Conservation (phyloP, 2,113 vertebrate genomes). For the Entelurus aequoreus region DNA sequence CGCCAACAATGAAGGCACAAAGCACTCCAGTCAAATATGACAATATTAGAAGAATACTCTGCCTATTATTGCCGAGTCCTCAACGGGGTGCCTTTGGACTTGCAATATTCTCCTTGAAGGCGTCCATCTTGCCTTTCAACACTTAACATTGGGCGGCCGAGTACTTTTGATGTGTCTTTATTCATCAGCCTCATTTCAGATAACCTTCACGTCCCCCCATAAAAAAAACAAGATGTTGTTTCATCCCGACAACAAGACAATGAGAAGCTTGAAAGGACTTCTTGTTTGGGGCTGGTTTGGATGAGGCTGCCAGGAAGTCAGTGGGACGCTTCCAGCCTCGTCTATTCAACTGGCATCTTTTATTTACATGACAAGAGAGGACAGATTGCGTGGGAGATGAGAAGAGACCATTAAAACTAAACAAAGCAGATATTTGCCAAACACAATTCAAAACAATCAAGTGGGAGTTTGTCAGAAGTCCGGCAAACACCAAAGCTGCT, state of each 20-base stretch:
- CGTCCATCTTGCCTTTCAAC: not conserved
- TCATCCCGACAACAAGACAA: constrained; percentile 36
- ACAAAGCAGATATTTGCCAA: constrained; percentile 60
- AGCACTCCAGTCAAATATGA: too few relatives aligned
- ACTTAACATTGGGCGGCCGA: not conserved
- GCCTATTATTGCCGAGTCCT: too few relatives aligned
- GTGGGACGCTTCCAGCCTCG: constrained; percentile 66
- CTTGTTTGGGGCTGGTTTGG: constrained; percentile 49
- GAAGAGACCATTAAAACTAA: constrained; percentile 37
- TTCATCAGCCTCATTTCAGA: constrained; percentile 22
- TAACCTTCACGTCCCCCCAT: constrained; percentile 18
- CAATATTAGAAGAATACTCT: too few relatives aligned
- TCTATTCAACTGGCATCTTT: constrained; percentile 66
- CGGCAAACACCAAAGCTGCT: constrained; percentile 61
- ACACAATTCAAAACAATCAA: constrained; percentile 59
- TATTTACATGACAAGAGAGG: constrained; percentile 68
- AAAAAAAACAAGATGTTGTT: constrained; percentile 6
- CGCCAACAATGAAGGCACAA: too few relatives aligned
- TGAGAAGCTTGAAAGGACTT: constrained; percentile 43
- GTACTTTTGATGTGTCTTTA: constrained; percentile 5
- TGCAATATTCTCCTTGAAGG: too few relatives aligned
- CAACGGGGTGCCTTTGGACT: too few relatives aligned
- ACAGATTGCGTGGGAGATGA: constrained; percentile 62
- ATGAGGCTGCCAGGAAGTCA: constrained; percentile 69
- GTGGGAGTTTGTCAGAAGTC: constrained; percentile 26